Evolutionary conservation across 2,797 vertebrate genomes (phyloP).

Genomic region (Thunnus albacares): DNA sequence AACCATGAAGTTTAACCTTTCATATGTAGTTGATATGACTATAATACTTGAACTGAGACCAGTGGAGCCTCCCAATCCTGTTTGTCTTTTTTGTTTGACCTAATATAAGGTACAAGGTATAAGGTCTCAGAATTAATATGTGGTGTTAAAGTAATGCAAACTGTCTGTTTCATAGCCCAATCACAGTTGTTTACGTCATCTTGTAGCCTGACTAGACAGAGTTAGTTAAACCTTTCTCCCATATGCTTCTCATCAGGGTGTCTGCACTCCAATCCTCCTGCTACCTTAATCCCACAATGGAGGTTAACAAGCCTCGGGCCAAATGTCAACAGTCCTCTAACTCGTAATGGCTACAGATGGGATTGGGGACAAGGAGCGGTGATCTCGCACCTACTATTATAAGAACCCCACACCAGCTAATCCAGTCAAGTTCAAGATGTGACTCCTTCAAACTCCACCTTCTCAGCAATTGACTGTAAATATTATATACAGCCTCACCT

Average conservation of each 20-base stretch:
- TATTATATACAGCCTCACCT: neutral
- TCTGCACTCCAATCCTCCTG: slow-evolving; percentile 26
- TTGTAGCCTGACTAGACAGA: neutral
- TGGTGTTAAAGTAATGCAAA: neutral
- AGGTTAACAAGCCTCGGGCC: slow-evolving; percentile 18
- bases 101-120: neutral
- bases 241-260: slow-evolving; percentile 19
- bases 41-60: too few species aligned
- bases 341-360: slow-evolving; percentile 23
- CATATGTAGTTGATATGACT: too few species aligned
- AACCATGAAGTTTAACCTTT: too few species aligned
- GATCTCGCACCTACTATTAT: slow-evolving; percentile 25
- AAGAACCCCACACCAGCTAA: slow-evolving; percentile 20
- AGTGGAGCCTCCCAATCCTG: too few species aligned
- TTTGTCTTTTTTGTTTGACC: neutral
- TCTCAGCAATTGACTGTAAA: neutral
- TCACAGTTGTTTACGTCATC: neutral
- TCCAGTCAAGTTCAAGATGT: slow-evolving; percentile 30
- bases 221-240: slow-evolving; percentile 8
- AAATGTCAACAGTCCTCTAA: neutral
- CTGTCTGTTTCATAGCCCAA: neutral
- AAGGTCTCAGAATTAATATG: neutral
- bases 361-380: slow-evolving; percentile 31
- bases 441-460: neutral
- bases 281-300: slow-evolving; percentile 41